phyloP scores from a whole-genome alignment of 2,113 vertebrate species.

The Cavia porcellus region DNA sequence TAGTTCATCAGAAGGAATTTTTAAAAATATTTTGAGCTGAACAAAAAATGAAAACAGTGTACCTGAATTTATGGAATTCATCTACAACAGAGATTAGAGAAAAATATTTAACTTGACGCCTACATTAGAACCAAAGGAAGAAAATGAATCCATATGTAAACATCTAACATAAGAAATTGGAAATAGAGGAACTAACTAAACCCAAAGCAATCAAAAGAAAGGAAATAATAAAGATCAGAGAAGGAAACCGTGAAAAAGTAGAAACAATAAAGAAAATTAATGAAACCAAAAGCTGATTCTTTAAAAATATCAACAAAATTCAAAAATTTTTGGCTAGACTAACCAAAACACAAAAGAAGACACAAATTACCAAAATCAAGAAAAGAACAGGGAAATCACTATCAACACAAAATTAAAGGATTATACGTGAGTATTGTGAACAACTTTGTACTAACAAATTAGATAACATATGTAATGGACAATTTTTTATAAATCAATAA shows the following conservation, averaged over 20 bases:
- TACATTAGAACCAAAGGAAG: neutral
- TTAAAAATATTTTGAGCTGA: conserved; percentile 20
- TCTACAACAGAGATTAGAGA: neutral
- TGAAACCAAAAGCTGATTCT: neutral
- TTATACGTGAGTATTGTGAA: neutral
- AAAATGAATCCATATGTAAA: neutral
- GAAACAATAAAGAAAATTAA: conserved; percentile 3
- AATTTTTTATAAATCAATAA: conserved; percentile 21
- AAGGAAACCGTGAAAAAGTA: neutral
- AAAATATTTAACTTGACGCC: neutral
- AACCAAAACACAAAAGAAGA: neutral
- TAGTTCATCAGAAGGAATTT: neutral
- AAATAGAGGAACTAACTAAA: conserved; percentile 1
- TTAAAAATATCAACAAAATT: conserved; percentile 5
- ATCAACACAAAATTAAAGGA: neutral
- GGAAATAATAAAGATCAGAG: neutral
- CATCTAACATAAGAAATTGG: neutral
- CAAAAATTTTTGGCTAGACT: neutral
- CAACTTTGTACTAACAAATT: neutral
- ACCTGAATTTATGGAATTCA: neutral
- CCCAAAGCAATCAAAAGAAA: conserved; percentile 4
- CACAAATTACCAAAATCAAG: conserved; percentile 33
- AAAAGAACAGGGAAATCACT: neutral
- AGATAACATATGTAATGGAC: neutral
- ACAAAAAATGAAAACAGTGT: neutral